Evolutionary conservation across 2,888 invertebrate genomes (phyloP), one percentile per base, ranked within the genome.

Genomic region (Carabus problematicus): DNA sequence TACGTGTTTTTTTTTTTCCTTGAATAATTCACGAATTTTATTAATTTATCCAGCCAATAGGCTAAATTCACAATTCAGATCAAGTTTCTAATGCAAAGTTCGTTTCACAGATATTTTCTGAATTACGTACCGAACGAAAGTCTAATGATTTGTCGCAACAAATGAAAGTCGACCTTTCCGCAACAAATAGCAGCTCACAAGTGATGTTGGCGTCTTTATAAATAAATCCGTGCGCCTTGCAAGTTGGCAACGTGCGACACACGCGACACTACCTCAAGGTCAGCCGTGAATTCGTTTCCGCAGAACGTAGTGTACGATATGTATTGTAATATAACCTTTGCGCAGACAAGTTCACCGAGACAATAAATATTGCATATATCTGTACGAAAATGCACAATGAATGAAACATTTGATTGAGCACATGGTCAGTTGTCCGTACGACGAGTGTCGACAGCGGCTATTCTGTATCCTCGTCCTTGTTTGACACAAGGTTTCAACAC

Each of bases 361-460:
- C 58, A 12, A 56, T 66, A 66, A 66, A 66, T 66, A 63, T 40
- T 49, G 39, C 41, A 63, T 63, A 29, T 29, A 29, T 29, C 2
- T 52, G 14, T 9, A 16, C 58, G 66, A 47, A 56, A 47, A 47
- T 18, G 41, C 49, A 68, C 66, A 61, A 68, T 68, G 68, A 68
- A 68, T 68, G 69, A 69, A 62, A 29, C 62, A 55, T 62, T 67
- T 62, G 69, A 69, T 69, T 69, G 69, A 69, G 69, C 62, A 69
- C 69, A 69, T 69, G 69, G 69, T 41, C 69, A 69, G 55, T 41
- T 12, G 56, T 56, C 9, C 29, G 52, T 12, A 18, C 52, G 8
- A 52, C 52, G 49, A 12, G 8, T 60, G 19, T 9, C 60, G 60
- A 59, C 67, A 60, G 52, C 58, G 41, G 41, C 52, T 52, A n/a